phyloP scores from a whole-genome alignment of 2,113 vertebrate species.

The Rhinopithecus roxellana region DNA sequence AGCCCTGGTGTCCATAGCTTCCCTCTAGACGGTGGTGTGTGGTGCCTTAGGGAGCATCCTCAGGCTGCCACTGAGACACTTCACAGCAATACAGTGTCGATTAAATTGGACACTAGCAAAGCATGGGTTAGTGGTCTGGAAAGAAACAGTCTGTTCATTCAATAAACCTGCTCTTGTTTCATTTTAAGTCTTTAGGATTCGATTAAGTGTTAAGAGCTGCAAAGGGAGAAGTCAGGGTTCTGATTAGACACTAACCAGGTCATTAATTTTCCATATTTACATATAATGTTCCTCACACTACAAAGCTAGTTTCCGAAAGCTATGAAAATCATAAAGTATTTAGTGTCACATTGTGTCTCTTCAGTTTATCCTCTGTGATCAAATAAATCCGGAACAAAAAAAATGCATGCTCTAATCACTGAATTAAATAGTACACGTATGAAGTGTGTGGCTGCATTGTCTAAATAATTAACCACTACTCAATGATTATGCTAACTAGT shows the following conservation, averaged over 20 bases:
- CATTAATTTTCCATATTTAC: slow-evolving; percentile 53
- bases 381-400: slow-evolving; percentile 45
- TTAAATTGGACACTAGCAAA: slow-evolving; percentile 3
- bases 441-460: slow-evolving; percentile 37
- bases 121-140: background rate
- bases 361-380: background rate
- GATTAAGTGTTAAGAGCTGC: slow-evolving; percentile 16
- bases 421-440: slow-evolving; percentile 13
- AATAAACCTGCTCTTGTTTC: background rate
- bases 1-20: background rate
- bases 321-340: slow-evolving; percentile 37
- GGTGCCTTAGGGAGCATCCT: background rate
- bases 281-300: background rate
- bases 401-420: background rate
- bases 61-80: background rate
- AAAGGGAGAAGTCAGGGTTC: slow-evolving; percentile 44
- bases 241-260: slow-evolving; percentile 45
- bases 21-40: background rate
- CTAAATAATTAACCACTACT: slow-evolving; percentile 42
- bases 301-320: background rate
- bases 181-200: slow-evolving; percentile 66
- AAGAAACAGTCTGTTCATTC: slow-evolving; percentile 61
- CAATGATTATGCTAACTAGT: slow-evolving; percentile 17
- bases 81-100: background rate
- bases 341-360: background rate